Evolutionary conservation across 92 coral and sea anemone genomes (phyloP), one percentile per base, ranked within the genome.

Genomic region (Hydrozoanthus gracilis): DNA sequence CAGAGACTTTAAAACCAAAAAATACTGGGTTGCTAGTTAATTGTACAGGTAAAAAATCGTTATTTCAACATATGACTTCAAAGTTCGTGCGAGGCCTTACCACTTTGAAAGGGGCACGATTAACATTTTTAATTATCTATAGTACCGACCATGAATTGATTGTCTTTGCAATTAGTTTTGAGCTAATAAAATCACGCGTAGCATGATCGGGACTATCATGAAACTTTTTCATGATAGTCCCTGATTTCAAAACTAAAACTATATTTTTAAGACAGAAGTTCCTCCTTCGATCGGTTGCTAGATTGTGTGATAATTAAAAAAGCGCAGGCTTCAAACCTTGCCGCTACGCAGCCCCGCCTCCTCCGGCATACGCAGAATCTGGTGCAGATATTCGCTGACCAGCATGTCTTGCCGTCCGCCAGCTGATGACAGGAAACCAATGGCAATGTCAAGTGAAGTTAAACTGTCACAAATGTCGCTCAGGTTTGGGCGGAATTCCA

Each of bases 381-480:
- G 48, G 45, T 87, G 93, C 5, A 95, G 91, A 65, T 95, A 95
- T 17, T 95, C 83, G 65, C 84, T 83, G 35, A 95, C 74, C 51
- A 90, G 87, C 96, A 88, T 92, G 14, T 88, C 90, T 4, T 92
- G 86, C 7, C 52, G 73, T 54, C 98, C 98, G 3, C 98, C 95
- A 61, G 96, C 89, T 44, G 98, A 91, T 1, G 93, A 90, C 61
- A 95, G 79, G 70, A 95, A 95, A 49, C 98, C 94, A 73, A 95
- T 89, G 67, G 98, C 98, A 67, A 95, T 89, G 49, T 95, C 95
- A 14, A 95, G 87, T 27, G 98, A 92, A 2, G 83, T 86, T 39
- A 93, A 76, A 86, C 88, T 94, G 80, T 92, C 98, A 91, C 98
- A 95, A 55, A 95, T 76, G 77, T 91, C 96, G 14, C 90, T 87